Evolutionary conservation across 2,888 invertebrate genomes (phyloP).

Genomic region (Xestia ashworthii): DNA sequence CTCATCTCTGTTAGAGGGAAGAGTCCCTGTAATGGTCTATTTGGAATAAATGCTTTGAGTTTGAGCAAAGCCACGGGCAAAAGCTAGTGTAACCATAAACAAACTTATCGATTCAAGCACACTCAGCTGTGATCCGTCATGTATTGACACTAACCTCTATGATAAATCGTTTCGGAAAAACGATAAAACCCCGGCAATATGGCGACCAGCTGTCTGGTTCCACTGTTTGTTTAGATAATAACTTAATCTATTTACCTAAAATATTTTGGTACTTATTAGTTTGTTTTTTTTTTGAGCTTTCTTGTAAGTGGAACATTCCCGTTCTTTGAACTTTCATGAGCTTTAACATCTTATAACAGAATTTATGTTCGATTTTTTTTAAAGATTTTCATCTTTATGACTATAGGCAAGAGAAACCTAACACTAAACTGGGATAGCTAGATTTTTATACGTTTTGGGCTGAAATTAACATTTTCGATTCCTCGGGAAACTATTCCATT

Average conservation of each 20-base stretch:
- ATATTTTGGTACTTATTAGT: constrained; percentile 11
- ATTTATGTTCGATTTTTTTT: constrained; percentile 4
- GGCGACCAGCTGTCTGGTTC: constrained; percentile 58
- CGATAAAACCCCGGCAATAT: constrained; percentile 53
- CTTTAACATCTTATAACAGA: neutral
- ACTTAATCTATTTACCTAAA: constrained; percentile 50
- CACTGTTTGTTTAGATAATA: constrained; percentile 54
- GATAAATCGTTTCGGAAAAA: constrained; percentile 64
- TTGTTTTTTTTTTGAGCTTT: constrained; percentile 7
- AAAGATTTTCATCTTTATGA: too few species aligned
- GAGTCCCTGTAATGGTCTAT: neutral
- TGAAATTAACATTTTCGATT: neutral
- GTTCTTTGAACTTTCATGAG: constrained; percentile 20
- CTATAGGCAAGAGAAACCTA: neutral
- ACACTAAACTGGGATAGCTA: neutral
- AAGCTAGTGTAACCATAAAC: constrained; percentile 28
- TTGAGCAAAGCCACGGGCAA: neutral
- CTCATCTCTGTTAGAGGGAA: too few species aligned
- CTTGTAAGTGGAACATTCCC: neutral
- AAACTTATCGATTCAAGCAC: constrained; percentile 54
- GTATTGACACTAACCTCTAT: constrained; percentile 52
- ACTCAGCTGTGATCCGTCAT: constrained; percentile 55
- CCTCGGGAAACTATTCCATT: neutral
- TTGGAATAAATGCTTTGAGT: neutral
- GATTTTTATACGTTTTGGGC: neutral